These are phyloP conservation scores for Phrynosoma blainvillii DNA, from an alignment of 2,113 vertebrate genomes.

Conservation along the genomic window DNA sequence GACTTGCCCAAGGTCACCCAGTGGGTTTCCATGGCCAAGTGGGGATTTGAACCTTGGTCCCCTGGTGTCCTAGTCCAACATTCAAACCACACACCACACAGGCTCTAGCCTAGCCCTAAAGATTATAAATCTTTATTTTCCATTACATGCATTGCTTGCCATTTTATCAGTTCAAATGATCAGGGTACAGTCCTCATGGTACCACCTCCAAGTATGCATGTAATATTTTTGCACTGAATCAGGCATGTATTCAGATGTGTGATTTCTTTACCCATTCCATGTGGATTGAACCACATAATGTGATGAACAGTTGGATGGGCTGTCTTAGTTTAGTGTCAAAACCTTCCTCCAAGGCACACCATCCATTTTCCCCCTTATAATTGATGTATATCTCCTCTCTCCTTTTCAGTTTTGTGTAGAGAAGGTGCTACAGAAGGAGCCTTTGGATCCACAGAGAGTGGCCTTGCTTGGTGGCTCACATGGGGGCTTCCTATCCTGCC, in stretches of 20 bases:
- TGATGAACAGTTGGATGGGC: not conserved
- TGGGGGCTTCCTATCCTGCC: constrained; percentile 93
- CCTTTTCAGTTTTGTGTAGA: constrained; percentile 86
- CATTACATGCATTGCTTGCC: not conserved
- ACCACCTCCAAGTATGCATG: not conserved
- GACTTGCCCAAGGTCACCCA: too few relatives aligned
- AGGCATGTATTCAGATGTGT: not conserved
- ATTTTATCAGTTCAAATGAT: not conserved
- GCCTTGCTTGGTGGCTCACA: constrained; percentile 90
- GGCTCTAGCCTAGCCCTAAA: too few relatives aligned
- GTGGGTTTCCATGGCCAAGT: too few relatives aligned
- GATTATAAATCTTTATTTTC: not conserved
- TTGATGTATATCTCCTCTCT: accelerated
- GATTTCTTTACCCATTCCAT: not conserved
- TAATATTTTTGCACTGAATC: not conserved
- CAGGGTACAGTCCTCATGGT: not conserved
- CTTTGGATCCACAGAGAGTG: constrained; percentile 79
- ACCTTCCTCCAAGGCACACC: not conserved
- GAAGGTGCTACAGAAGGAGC: constrained; percentile 79
- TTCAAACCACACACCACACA: too few relatives aligned
- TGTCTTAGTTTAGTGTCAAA: not conserved
- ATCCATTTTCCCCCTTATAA: not conserved
- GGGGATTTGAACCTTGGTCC: too few relatives aligned
- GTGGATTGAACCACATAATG: not conserved
- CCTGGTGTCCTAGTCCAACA: too few relatives aligned